These are phyloP conservation scores for Nycteola revayana DNA, from an alignment of 2,888 invertebrate species.

Conservation along the genomic window DNA sequence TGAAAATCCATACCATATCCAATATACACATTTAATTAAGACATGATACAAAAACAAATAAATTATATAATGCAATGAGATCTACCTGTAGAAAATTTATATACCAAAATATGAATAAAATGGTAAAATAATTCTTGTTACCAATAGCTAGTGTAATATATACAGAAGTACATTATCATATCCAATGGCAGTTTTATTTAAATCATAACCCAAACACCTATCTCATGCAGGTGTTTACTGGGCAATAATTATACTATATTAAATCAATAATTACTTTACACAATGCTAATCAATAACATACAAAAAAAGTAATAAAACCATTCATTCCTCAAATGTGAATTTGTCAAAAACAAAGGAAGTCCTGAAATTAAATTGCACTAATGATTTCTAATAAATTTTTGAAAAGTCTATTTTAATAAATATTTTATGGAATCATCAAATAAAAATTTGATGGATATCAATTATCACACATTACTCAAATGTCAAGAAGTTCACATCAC, in stretches of 20 bases:
- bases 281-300: not conserved
- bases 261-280: not conserved
- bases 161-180: constrained; percentile 14
- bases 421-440: constrained; percentile 65
- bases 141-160: constrained; percentile 13
- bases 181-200: constrained; percentile 24
- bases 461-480: constrained; percentile 68
- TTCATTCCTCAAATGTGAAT: constrained; percentile 27
- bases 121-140: constrained; percentile 18
- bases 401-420: constrained; percentile 55
- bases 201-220: constrained; percentile 14
- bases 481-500: constrained; percentile 65
- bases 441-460: constrained; percentile 62
- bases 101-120: constrained; percentile 4
- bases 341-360: constrained; percentile 17
- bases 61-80: constrained; percentile 41
- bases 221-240: constrained; percentile 22
- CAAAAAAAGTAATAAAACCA: constrained; percentile 9
- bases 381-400: constrained; percentile 42
- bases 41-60: constrained; percentile 35
- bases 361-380: constrained; percentile 29
- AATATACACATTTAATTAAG: constrained; percentile 35
- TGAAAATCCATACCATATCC: constrained; percentile 30
- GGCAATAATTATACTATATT: constrained; percentile 5
- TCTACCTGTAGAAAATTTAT: constrained; percentile 20